phyloP scores from a whole-genome alignment of 2,113 vertebrate species.

The Leptocoma aspasia region DNA sequence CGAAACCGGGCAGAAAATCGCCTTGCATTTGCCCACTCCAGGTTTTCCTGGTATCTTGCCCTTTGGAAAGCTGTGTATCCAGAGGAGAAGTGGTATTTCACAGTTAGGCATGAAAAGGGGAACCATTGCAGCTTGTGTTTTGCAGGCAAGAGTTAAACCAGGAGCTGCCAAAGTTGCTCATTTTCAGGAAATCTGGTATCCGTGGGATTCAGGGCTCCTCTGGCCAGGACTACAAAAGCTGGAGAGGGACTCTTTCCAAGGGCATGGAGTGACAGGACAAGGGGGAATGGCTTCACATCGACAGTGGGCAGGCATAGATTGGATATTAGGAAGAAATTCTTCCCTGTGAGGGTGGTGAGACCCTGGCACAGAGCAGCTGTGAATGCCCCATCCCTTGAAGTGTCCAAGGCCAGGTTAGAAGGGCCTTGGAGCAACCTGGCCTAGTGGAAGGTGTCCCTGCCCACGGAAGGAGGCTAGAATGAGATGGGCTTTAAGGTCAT shows the following conservation, averaged over 20 bases:
- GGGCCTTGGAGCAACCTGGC: not conserved
- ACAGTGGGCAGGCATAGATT: not conserved
- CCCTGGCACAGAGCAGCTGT: not conserved
- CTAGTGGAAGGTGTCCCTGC: not conserved
- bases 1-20: not conserved
- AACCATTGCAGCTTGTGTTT: not conserved
- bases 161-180: not conserved
- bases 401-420: not conserved
- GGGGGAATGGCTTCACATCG: not conserved
- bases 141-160: not conserved
- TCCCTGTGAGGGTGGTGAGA: not conserved
- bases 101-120: not conserved
- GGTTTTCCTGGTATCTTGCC: not conserved
- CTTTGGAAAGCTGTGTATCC: not conserved
- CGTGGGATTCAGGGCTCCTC: not conserved
- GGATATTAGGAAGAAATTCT: not conserved
- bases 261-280: not conserved
- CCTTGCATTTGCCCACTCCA: not conserved
- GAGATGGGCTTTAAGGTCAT: not conserved
- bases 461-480: not conserved
- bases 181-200: not conserved
- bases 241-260: not conserved
- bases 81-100: not conserved
- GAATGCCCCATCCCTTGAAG: not conserved
- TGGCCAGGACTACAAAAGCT: not conserved